Conservation (phyloP, 1,140 invertebrate genomes). For the Brachionus rubens region DNA sequence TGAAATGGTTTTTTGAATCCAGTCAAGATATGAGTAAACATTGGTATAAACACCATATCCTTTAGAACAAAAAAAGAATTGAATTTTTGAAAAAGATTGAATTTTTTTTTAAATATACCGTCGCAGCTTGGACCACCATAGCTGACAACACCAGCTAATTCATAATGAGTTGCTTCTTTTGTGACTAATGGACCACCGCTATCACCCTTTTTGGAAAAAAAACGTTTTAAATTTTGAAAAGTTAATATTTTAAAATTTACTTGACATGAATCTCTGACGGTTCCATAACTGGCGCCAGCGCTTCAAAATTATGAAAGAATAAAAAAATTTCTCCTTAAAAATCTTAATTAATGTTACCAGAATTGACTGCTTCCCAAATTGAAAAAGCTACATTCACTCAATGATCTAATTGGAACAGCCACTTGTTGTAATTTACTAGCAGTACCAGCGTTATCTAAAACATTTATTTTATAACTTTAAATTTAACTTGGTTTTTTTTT, state of each 20-base stretch:
- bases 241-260: background rate
- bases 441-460: background rate
- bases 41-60: slow-evolving; percentile 40
- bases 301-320: background rate
- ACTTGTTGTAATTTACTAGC: slow-evolving; percentile 1
- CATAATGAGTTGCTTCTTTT: background rate
- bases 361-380: background rate
- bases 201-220: slow-evolving; percentile 25
- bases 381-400: background rate
- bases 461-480: background rate
- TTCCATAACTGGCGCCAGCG: background rate
- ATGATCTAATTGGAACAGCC: slow-evolving; percentile 21
- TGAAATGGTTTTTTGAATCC: slow-evolving; percentile 34
- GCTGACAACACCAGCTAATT: slow-evolving; percentile 23
- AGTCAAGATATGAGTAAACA: slow-evolving; percentile 8
- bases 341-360: background rate
- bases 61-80: background rate
- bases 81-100: background rate
- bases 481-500: background rate
- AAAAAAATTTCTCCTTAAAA: background rate
- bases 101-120: background rate
- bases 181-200: slow-evolving; percentile 45
- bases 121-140: slow-evolving; percentile 30
- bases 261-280: slow-evolving; percentile 29
- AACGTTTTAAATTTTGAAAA: background rate